A percentile compares a stretch with the other conserved stretches of the same genome.
These are phyloP conservation scores for Rhamnusium bicolor DNA, from an alignment of 2,888 invertebrate genomes.

Conservation along the genomic window DNA sequence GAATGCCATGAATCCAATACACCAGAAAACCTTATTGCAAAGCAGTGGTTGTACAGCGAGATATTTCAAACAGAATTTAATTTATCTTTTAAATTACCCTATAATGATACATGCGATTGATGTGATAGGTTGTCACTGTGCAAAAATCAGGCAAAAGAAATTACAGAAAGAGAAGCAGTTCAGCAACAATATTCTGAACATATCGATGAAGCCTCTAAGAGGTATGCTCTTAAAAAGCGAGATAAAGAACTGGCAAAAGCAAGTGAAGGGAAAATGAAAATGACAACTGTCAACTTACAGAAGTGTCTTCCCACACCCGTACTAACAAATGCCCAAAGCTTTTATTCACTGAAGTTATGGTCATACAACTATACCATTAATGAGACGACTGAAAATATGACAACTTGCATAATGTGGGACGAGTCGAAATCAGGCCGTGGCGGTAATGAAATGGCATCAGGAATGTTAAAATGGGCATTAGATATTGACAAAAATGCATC, in stretches of 20 bases:
- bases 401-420: conserved; percentile 49
- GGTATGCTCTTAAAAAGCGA: conserved; percentile 39
- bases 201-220: conserved; percentile 34
- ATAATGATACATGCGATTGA: conserved; percentile 22
- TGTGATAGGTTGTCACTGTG: conserved; percentile 26
- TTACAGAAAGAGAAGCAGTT: conserved; percentile 24
- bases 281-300: conserved; percentile 44
- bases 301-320: conserved; percentile 48
- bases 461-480: conserved; percentile 42
- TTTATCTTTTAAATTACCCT: conserved; percentile 21
- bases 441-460: conserved; percentile 52
- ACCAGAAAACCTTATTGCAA: not conserved
- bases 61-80: not conserved
- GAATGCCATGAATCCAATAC: not conserved
- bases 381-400: conserved; percentile 29
- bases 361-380: conserved; percentile 42
- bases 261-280: conserved; percentile 24
- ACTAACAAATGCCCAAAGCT: conserved; percentile 44
- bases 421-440: conserved; percentile 49
- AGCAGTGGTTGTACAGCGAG: not conserved
- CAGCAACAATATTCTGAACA: conserved; percentile 34
- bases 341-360: conserved; percentile 48
- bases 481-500: not conserved
- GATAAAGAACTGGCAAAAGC: conserved; percentile 35
- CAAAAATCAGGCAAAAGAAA: conserved; percentile 19